Evolutionary conservation across 2,888 invertebrate species (phyloP).

Genomic region (Cephus spinipes): DNA sequence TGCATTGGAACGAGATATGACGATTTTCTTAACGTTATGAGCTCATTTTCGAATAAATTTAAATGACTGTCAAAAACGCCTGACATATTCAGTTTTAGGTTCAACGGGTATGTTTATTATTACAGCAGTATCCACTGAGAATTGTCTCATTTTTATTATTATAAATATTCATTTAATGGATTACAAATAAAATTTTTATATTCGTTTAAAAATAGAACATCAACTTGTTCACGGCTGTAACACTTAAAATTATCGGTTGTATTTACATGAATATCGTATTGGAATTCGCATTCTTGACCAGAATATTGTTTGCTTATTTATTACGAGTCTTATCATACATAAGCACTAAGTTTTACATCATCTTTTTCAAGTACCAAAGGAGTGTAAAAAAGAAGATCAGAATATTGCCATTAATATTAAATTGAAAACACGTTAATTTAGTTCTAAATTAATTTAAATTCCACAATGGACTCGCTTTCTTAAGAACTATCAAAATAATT

Average conservation of each 20-base stretch:
- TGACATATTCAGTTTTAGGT: neutral
- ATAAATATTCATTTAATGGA: neutral
- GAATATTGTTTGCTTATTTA: neutral
- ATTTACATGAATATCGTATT: neutral
- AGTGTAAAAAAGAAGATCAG: neutral
- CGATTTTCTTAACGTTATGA: too few relatives aligned
- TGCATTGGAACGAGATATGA: too few relatives aligned
- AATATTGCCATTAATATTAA: neutral
- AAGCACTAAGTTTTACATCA: neutral
- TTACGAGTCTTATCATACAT: neutral
- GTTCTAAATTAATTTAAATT: neutral
- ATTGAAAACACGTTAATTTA: neutral
- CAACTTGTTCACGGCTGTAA: neutral
- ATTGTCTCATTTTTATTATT: neutral
- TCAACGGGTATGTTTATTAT: neutral
- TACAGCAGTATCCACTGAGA: neutral
- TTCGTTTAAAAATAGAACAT: neutral
- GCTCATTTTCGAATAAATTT: too few relatives aligned
- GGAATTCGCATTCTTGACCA: neutral
- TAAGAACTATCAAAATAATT: neutral
- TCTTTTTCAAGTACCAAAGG: neutral
- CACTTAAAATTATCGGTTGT: neutral
- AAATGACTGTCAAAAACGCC: neutral
- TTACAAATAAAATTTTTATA: neutral
- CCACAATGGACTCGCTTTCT: neutral